Conservation (phyloP, 2,888 invertebrate species). For the Limnephilus rhombicus region DNA sequence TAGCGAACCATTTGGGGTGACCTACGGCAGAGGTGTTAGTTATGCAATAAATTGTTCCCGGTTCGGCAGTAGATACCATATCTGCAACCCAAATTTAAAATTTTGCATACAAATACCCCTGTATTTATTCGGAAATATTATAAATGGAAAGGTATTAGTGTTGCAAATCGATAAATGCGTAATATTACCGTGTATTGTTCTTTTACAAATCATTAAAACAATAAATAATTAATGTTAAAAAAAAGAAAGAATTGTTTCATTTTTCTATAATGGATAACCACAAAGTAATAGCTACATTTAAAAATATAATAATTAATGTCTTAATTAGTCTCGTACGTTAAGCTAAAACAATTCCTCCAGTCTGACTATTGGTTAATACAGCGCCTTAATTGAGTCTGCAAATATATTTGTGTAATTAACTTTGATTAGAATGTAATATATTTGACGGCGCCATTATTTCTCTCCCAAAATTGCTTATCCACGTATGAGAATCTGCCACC, state of each 20-base stretch:
- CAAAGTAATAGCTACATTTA: no score
- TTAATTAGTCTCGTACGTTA: neutral
- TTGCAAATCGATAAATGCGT: neutral
- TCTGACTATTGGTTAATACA: neutral
- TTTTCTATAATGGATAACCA: no score
- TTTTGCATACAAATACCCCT: no score
- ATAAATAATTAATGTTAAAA: neutral
- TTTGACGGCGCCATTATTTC: conserved; percentile 13
- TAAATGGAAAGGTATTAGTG: neutral
- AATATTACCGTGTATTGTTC: neutral
- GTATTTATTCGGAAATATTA: neutral
- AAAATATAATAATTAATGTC: neutral
- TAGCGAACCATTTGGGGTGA: no score
- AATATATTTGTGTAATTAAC: conserved; percentile 31
- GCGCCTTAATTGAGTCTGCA: neutral
- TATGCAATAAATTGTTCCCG: no score
- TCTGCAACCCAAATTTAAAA: no score
- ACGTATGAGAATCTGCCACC: conserved; percentile 42
- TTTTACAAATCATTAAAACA: neutral
- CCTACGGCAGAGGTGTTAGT: no score
- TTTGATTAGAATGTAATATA: conserved; percentile 43
- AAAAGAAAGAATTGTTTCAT: no score
- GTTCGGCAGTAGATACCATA: no score
- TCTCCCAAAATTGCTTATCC: conserved; percentile 11
- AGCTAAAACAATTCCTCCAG: neutral